Conservation (phyloP, 2,888 invertebrate species). For the Epiblema foenella region DNA sequence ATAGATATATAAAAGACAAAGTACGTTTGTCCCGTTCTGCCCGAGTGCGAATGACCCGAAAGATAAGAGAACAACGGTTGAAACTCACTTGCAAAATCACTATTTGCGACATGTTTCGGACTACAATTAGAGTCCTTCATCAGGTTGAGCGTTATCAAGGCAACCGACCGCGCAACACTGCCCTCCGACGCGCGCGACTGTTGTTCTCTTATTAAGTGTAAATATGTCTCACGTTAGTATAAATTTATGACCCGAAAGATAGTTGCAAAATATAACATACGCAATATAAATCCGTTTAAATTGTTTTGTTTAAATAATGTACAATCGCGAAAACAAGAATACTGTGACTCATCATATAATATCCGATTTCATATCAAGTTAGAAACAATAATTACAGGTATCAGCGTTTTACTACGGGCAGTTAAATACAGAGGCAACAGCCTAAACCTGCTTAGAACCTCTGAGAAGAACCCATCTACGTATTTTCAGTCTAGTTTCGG, state of each 20-base stretch:
- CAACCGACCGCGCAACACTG: no score
- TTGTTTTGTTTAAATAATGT: neutral
- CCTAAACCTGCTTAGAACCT: conserved; percentile 56
- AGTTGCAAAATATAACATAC: neutral
- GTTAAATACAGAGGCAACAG: conserved; percentile 48
- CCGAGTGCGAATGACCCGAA: neutral
- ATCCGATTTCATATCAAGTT: neutral
- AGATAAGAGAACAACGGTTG: no score
- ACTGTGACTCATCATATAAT: neutral
- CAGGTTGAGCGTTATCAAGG: no score
- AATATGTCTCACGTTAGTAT: no score
- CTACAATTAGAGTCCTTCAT: no score
- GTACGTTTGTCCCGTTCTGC: neutral
- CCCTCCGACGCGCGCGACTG: no score
- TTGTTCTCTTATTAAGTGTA: no score
- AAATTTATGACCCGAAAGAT: no score
- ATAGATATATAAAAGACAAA: neutral
- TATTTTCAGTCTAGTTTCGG: conserved; percentile 10
- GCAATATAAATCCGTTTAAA: neutral
- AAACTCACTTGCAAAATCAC: no score
- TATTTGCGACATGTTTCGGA: no score
- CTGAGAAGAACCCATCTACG: conserved; percentile 55
- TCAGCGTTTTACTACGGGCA: conserved; percentile 26
- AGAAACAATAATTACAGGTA: neutral
- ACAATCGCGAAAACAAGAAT: conserved; percentile 1